Evolutionary conservation across 2,888 invertebrate genomes (phyloP).

Genomic region (Macrosiphum euphorbiae): DNA sequence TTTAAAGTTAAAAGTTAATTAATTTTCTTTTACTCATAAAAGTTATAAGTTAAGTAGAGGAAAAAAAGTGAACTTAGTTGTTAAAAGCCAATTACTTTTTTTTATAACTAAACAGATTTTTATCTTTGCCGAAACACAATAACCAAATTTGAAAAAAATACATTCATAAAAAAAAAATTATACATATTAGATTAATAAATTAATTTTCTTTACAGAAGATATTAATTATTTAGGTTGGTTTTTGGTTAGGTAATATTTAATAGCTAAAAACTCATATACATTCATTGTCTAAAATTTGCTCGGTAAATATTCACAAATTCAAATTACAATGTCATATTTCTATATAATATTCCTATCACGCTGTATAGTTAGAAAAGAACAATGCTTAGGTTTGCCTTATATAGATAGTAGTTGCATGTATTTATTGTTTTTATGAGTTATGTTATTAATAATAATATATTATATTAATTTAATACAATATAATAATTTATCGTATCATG

Average conservation of each 20-base stretch:
- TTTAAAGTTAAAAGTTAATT: background rate
- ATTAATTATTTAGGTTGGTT: background rate
- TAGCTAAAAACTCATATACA: background rate
- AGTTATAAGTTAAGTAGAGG: background rate
- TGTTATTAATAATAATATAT: background rate
- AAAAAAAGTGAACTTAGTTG: background rate
- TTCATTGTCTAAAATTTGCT: background rate
- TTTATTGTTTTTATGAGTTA: background rate
- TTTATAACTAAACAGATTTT: background rate
- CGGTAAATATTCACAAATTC: background rate
- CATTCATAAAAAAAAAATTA: background rate
- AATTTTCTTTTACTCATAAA: background rate
- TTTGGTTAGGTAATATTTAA: background rate
- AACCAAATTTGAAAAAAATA: background rate
- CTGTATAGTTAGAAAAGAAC: background rate
- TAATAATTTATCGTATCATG: background rate
- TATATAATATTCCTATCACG: conserved; percentile 1
- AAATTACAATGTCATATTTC: background rate
- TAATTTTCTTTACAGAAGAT: background rate
- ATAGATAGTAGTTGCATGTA: background rate
- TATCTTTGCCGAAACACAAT: background rate
- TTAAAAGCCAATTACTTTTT: background rate
- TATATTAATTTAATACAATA: background rate
- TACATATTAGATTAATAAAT: background rate
- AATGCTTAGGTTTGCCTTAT: background rate